A percentile compares a stretch with the other conserved stretches of the same genome.
phyloP scores from a whole-genome alignment of 2,113 vertebrate genomes.

The Caracal caracal region DNA sequence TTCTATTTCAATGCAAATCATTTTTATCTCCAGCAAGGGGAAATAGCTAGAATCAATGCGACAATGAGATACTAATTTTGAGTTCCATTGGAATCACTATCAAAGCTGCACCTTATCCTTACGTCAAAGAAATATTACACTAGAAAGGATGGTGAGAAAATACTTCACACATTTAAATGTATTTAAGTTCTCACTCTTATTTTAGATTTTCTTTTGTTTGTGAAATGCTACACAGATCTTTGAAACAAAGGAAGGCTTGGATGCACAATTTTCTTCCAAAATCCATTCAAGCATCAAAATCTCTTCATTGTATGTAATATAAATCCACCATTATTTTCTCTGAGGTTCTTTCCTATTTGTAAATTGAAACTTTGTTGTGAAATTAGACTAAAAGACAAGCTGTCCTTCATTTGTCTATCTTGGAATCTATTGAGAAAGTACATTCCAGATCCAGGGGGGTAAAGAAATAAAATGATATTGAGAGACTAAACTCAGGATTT shows the following conservation, averaged over 20 bases:
- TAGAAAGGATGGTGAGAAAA: background rate
- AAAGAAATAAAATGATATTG: background rate
- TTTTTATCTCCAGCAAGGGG: conserved; percentile 11
- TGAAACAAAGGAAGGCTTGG: conserved; percentile 28
- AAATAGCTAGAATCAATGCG: conserved; percentile 47
- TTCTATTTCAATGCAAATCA: conserved; percentile 50
- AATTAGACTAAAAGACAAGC: background rate
- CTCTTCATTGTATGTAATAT: background rate
- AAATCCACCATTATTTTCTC: background rate
- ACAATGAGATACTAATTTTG: conserved; percentile 50
- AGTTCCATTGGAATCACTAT: conserved; percentile 56
- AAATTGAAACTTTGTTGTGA: conserved; percentile 47
- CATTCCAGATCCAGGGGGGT: background rate
- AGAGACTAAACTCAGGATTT: background rate
- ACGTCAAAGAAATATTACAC: conserved; percentile 59
- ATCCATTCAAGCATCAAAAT: conserved; percentile 15
- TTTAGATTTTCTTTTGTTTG: conserved; percentile 19
- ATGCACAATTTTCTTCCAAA: conserved; percentile 24
- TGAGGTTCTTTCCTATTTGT: background rate
- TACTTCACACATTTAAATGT: conserved; percentile 2
- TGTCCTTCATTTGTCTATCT: background rate
- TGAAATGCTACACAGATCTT: background rate
- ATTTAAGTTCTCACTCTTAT: background rate
- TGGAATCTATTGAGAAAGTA: background rate
- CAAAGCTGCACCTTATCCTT: conserved; percentile 16